Base-by-base conservation (phyloP, 2,113 vertebrate genomes). In the Ceyx melanurus region DNA sequence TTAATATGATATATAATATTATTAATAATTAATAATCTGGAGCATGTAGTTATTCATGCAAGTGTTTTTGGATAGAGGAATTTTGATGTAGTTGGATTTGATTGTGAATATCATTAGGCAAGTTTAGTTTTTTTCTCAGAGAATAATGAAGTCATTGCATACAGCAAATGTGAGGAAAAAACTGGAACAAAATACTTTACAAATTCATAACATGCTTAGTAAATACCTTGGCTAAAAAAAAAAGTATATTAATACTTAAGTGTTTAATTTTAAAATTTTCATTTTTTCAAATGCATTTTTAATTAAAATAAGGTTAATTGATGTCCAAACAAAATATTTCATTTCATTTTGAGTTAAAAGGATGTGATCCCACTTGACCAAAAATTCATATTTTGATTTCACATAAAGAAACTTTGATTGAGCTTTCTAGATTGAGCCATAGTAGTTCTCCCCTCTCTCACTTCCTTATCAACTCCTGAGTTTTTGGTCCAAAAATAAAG, bases 401-500 rank as follows among this genome's bases (percentile, higher is more conserved):
- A 66, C 13, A 5, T 16, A 40, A 53, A 37, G 40, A 71, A 72
- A 61, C 31, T 40, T 60, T 61, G 35, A 25, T 28, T 0, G 5
- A 82, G 31, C 13, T 46, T 72, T 66, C 40, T 61, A n/a, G 45
- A 14, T 19, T 48, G 13, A 11, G 5, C 15, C 6, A 1, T 15
- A 26, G 11, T 29, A 23, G 29, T 92, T 71, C 6, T 66, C 29
- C 10, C 8, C 15, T 67, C n/a, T 42, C 43, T 62, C 5, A 11
- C n/a, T 71, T 82, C 9, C 15, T 48, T 82, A 33, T 12, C 9
- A 51, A 3, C 31, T 65, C 43, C 8, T 28, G 37, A 65, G 37
- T 10, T 53, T 79, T 80, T 45, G 9, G 13, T 43, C 22, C 0
- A 2, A 31, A 79, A 33, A 73, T 61, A 13, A 0, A 0, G 2